Evolutionary conservation across 1,140 invertebrate genomes (phyloP), one percentile per base, ranked within the genome.

Genomic region (Saxidomus purpurata): DNA sequence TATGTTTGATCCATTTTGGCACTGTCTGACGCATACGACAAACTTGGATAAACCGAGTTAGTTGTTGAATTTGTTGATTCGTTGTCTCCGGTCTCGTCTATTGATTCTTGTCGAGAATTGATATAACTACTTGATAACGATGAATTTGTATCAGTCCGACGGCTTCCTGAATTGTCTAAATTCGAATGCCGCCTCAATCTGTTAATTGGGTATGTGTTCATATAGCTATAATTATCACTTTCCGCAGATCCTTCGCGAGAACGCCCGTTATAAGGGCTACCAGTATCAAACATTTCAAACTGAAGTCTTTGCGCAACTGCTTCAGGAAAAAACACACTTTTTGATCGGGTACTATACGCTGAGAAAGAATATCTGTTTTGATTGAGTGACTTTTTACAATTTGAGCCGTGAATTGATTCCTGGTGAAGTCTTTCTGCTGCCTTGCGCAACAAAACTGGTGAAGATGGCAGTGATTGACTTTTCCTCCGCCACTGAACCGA

Each of bases 401-500:
- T 87, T 91, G 87, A 90, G 36, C 94, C 94, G 88, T 94, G 93
- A 38, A 94, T 92, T 3, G 94, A 95, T 80, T 94, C 93, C 83
- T 93, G 92, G 82, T 95, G 94, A 36, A 94, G 83, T 71, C 92
- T 89, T 61, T 95, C 93, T n/a, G 94, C 94, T 79, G 93, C 93
- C 38, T 93, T 92, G 17, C 94, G 91, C 36, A 94, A 83, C 83
- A 94, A 85, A 34, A 94, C 87, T 13, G 94, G 94, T 0, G 94
- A 95, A 15, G 92, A 93, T 28, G 94, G 94, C 0, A 95, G 87
- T 17, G 94, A 95, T 88, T 93, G 93, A 74, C 93, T 94, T 63
- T 92, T 90, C 36, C 86, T 85, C 47, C 40, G 49, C 22, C 28
- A 19, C 86, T 61, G 31, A 36, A 89, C 22, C 9, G 63, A 89